These are phyloP conservation scores for Streblospio benedicti DNA, from an alignment of 1,140 invertebrate species.

Conservation along the genomic window DNA sequence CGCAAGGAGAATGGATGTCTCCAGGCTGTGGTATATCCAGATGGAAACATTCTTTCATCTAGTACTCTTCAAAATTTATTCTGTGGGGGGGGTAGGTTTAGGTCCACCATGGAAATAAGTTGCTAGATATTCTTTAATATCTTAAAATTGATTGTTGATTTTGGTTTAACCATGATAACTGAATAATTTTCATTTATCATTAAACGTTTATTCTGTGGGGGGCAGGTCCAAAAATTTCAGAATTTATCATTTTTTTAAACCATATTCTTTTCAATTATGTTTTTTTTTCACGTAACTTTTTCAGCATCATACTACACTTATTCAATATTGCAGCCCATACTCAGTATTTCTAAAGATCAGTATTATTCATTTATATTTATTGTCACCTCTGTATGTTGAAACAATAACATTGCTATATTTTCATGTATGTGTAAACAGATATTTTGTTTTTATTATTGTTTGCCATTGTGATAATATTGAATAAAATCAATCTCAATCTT, in stretches of 20 bases:
- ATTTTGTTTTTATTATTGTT: too few relatives aligned
- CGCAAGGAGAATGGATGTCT: slow-evolving; percentile 37
- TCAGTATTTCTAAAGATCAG: neutral
- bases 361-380: neutral
- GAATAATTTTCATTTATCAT: neutral
- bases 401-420: neutral
- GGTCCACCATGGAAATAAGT: neutral
- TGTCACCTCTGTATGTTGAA: neutral
- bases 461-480: neutral
- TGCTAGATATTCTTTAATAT: neutral
- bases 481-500: neutral
- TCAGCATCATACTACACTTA: neutral
- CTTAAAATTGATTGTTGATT: neutral
- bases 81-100: neutral
- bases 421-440: neutral
- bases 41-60: neutral
- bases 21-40: slow-evolving; percentile 20
- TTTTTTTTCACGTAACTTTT: neutral
- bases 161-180: neutral
- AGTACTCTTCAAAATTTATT: neutral
- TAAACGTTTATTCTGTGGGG: neutral
- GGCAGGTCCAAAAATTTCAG: too few relatives aligned
- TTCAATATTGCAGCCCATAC: neutral
- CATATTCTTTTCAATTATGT: neutral
- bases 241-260: neutral